Evolutionary conservation across 2,797 vertebrate genomes (phyloP).

Genomic region (Tarsius wallacei): DNA sequence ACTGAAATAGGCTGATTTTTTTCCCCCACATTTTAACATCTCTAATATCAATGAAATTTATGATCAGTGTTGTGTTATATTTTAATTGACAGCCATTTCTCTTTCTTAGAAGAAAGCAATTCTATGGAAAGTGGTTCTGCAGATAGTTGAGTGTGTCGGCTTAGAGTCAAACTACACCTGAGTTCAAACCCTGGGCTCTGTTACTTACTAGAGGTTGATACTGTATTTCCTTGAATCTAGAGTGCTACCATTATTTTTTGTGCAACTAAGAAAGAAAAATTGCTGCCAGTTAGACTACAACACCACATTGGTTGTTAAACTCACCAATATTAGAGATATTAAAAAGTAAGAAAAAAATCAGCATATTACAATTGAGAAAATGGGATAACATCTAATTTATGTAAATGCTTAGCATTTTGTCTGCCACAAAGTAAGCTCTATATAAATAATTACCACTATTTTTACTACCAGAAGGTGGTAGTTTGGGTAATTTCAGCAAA

Average conservation of each 20-base stretch:
- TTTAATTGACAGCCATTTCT: too few relatives aligned
- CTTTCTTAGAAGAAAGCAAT: too few relatives aligned
- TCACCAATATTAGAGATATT: conserved; percentile 38
- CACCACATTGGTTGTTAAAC: neutral
- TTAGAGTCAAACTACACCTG: neutral
- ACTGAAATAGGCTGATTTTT: too few relatives aligned
- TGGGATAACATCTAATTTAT: neutral
- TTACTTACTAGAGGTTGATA: neutral
- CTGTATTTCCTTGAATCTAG: neutral
- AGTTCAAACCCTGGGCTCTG: too few relatives aligned
- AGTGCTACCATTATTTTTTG: conserved; percentile 24
- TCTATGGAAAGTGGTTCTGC: neutral
- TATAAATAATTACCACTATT: conserved; percentile 60
- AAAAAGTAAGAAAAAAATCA: neutral
- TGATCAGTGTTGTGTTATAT: too few relatives aligned
- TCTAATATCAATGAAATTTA: too few relatives aligned
- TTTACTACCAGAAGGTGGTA: conserved; percentile 67
- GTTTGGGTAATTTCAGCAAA: conserved; percentile 72
- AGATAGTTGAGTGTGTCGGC: neutral
- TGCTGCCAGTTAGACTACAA: conserved; percentile 21
- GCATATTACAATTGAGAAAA: neutral
- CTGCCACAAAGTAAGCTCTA: conserved; percentile 40
- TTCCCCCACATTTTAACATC: too few relatives aligned
- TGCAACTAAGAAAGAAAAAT: conserved; percentile 51
- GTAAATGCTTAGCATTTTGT: conserved; percentile 35